Percentiles rank a stretch among this genome's conserved stretches.
Conservation (phyloP, 2,888 invertebrate genomes). For the Thumatha senex region DNA sequence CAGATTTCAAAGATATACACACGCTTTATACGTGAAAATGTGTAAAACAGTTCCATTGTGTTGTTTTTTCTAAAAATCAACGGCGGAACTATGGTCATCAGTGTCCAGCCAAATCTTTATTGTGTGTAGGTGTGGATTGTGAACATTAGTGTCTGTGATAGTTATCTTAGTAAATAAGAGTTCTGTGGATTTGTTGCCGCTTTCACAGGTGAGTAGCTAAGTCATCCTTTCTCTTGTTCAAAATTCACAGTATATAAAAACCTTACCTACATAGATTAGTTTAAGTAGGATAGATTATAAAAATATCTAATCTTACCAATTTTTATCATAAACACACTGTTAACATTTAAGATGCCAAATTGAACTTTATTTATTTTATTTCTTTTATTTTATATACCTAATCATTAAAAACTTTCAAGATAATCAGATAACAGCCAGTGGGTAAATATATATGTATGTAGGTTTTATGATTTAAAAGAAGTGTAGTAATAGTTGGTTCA, state of each 20-base stretch:
- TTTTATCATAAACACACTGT: background rate
- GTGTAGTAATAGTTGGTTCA: too few species aligned
- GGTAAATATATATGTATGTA: too few species aligned
- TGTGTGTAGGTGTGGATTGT: constrained; percentile 26
- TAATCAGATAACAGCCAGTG: too few species aligned
- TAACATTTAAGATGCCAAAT: too few species aligned
- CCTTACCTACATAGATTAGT: background rate
- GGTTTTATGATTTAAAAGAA: too few species aligned
- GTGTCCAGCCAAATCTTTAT: constrained; percentile 9
- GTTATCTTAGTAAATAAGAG: constrained; percentile 10
- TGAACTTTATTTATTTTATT: too few species aligned
- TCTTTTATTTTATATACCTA: too few species aligned
- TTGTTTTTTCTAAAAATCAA: constrained; percentile 6
- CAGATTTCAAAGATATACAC: background rate
- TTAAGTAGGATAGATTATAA: background rate
- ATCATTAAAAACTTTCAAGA: too few species aligned
- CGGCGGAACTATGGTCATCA: constrained; percentile 9
- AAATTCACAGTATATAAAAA: too few species aligned
- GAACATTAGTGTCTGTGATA: constrained; percentile 24
- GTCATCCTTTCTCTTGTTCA: background rate
- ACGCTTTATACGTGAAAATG: constrained; percentile 5
- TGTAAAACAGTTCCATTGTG: constrained; percentile 5
- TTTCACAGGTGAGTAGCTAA: constrained; percentile 20
- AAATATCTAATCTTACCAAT: background rate
- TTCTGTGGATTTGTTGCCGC: constrained; percentile 16